These are phyloP conservation scores for Contarinia nasturtii DNA, from an alignment of 1,140 invertebrate genomes.

Conservation along the genomic window DNA sequence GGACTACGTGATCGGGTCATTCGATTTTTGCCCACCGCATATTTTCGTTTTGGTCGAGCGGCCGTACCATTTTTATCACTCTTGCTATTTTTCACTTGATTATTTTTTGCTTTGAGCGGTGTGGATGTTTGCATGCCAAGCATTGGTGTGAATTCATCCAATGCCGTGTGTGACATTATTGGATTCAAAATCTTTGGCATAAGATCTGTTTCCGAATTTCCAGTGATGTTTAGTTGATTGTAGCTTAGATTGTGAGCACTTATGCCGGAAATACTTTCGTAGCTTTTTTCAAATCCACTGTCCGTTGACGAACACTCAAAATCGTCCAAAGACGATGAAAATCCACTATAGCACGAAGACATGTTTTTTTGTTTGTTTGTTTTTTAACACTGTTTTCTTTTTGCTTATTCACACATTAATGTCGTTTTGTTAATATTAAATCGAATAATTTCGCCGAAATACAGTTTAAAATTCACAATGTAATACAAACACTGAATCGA, in stretches of 20 bases:
- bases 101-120: conserved; percentile 15
- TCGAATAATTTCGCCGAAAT: too few relatives aligned
- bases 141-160: conserved; percentile 11
- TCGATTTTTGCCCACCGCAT: conserved; percentile 42
- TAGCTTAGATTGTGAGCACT: conserved; percentile 11
- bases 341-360: conserved; percentile 22
- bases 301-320: conserved; percentile 48
- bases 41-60: conserved; percentile 36
- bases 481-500: too few relatives aligned
- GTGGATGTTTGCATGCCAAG: conserved; percentile 15
- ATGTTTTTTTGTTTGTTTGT: conserved; percentile 5
- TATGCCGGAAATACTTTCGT: conserved; percentile 17
- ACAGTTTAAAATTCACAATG: too few relatives aligned
- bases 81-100: conserved; percentile 21
- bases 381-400: too few relatives aligned
- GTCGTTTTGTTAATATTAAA: too few relatives aligned
- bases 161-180: not conserved
- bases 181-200: not conserved
- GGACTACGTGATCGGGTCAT: conserved; percentile 45
- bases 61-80: conserved; percentile 16
- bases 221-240: conserved; percentile 18
- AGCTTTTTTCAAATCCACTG: conserved; percentile 44
- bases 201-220: not conserved
- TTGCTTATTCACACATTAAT: too few relatives aligned
- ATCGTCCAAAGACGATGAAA: conserved; percentile 28